Evolutionary conservation across 2,113 vertebrate species (phyloP), one percentile per base, ranked within the genome.

Genomic region (Python bivittatus): DNA sequence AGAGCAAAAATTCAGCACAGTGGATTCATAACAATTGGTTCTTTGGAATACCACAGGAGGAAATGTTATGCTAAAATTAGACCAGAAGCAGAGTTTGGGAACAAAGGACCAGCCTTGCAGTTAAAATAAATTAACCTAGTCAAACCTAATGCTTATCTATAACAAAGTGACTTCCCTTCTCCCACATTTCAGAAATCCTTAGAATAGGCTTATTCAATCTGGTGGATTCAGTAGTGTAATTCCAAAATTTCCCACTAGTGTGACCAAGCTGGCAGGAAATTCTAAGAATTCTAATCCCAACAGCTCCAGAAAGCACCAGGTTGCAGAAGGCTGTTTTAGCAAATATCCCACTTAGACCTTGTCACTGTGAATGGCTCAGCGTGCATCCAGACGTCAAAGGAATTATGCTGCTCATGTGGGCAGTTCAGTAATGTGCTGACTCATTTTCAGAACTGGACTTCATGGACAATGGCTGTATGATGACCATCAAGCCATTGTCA

Each of bases 101-200:
- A 58, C 0, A 60, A 29, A 17, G 11, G 15, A 68, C 90, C 68
- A 94, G 44, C 90, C 38, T 90, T 93, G 52, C 91, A 90, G 86
- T 95, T 44, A 58, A 88, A 38, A n/a, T 17, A 86, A 53, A 54
- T 86, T 85, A 52, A 48, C 44, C 25, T 53, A 52, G 22, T 13
- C 11, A 48, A 85, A 53, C 0, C 33, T 12, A n/a, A 2, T n/a
- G 12, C n/a, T n/a, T n/a, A 1, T 52, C 38, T 38, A 23, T 84
- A 84, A 84, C 1, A 53, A 84, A 86, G 53, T 8, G 10, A 13
- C 2, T 44, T 86, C 12, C 13, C 54, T 1, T 54, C 10, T 29
- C 84, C 48, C 9, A 25, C 23, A 4, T 85, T 85, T 83, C 33
- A 44, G 6, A 17, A 33, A 6, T 38, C 17, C 3, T 22, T 83